Conservation (phyloP, 2,797 vertebrate genomes). For the Oceanodroma leucorhoa region DNA sequence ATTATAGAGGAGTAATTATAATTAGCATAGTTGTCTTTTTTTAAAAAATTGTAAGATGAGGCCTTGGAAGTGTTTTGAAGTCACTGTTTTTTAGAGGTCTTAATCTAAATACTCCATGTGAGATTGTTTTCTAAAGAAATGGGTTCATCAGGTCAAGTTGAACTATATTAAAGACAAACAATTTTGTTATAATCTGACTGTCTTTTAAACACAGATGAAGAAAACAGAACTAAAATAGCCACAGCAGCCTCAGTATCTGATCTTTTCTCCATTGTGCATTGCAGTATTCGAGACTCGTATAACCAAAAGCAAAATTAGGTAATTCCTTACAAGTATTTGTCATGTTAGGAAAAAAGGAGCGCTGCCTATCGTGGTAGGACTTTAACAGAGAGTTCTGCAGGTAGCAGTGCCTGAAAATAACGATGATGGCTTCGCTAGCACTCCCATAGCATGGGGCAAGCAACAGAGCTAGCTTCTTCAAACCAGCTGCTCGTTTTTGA, state of each 20-base stretch:
- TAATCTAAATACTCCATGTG: slow-evolving; percentile 33
- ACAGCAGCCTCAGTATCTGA: background rate
- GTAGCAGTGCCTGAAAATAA: background rate
- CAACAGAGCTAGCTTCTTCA: background rate
- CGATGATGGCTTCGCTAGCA: background rate
- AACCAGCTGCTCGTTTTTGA: background rate
- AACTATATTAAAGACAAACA: slow-evolving; percentile 62
- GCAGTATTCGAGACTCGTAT: background rate
- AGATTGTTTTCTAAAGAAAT: slow-evolving; percentile 49
- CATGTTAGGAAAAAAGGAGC: background rate
- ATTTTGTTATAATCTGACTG: slow-evolving; percentile 49
- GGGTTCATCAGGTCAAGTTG: slow-evolving; percentile 39
- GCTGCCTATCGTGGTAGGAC: background rate
- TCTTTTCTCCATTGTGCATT: background rate
- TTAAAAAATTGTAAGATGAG: background rate
- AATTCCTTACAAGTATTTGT: background rate
- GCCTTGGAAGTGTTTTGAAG: slow-evolving; percentile 37
- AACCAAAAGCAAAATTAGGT: slow-evolving; percentile 7
- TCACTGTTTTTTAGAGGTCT: slow-evolving; percentile 21
- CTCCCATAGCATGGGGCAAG: background rate
- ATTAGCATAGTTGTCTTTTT: slow-evolving; percentile 29
- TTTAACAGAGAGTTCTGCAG: background rate
- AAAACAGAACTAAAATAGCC: slow-evolving; percentile 40
- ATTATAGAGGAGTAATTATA: slow-evolving; percentile 28
- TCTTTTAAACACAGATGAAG: slow-evolving; percentile 44